Evolutionary conservation across 2,797 vertebrate species (phyloP).

Genomic region (Erithacus rubecula): DNA sequence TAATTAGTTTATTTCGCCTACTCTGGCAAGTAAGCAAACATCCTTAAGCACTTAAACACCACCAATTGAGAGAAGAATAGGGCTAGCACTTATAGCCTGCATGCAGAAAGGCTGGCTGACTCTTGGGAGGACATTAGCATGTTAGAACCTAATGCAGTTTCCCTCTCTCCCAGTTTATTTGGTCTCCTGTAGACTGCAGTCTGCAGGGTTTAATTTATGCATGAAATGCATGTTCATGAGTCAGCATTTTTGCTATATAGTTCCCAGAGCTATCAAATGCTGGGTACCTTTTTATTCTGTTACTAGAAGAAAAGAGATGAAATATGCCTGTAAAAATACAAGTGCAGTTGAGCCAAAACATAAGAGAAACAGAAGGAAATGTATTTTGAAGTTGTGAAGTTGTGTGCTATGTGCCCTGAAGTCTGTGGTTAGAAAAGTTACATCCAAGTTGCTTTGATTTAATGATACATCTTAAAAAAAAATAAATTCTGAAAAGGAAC

Average conservation of each 20-base stretch:
- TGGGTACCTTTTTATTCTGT: not conserved
- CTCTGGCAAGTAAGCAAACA: not conserved
- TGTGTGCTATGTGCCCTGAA: not conserved
- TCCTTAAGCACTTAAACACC: not conserved
- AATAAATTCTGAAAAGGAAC: not conserved
- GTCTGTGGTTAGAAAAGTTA: not conserved
- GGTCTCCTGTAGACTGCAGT: not conserved
- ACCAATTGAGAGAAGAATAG: not conserved
- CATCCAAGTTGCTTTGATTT: not conserved
- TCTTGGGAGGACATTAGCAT: not conserved
- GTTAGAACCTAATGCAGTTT: not conserved
- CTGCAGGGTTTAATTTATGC: not conserved
- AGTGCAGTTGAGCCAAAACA: not conserved
- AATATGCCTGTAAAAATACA: not conserved
- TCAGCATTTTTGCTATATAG: not conserved
- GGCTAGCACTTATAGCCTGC: not conserved
- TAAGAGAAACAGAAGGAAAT: not conserved
- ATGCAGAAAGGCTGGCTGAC: not conserved
- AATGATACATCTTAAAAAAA: not conserved
- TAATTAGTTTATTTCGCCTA: slow-evolving; percentile 8
- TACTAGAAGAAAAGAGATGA: not conserved
- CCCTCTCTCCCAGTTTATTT: not conserved
- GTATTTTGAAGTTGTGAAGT: fast-evolving
- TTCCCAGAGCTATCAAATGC: not conserved
- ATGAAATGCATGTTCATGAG: not conserved